phyloP scores from a whole-genome alignment of 2,797 vertebrate species.

The Pelobates cultripes region DNA sequence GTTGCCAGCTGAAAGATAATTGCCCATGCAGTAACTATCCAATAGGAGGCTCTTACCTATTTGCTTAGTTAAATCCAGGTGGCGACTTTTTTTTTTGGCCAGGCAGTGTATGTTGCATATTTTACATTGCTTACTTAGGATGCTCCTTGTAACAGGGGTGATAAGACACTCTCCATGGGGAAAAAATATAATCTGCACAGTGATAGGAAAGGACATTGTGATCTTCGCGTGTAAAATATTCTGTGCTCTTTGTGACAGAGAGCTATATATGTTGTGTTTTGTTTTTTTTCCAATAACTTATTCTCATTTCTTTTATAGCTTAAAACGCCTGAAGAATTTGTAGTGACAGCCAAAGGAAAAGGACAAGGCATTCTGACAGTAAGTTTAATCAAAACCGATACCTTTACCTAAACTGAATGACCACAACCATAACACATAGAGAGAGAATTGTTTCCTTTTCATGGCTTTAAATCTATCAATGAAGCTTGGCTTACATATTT shows the following conservation, averaged over 20 bases:
- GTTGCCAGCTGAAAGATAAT: too few relatives aligned
- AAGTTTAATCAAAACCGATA: slow-evolving; percentile 34
- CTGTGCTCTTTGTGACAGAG: not conserved
- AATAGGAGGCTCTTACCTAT: too few relatives aligned
- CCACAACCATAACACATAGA: not conserved
- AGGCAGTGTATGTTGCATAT: too few relatives aligned
- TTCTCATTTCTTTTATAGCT: slow-evolving; percentile 5
- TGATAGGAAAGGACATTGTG: too few relatives aligned
- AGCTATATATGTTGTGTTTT: not conserved
- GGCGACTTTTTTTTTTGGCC: too few relatives aligned
- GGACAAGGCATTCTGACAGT: slow-evolving; percentile 75
- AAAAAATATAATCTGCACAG: too few relatives aligned
- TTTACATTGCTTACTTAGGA: too few relatives aligned
- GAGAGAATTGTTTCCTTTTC: not conserved
- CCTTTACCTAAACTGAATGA: not conserved
- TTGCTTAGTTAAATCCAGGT: too few relatives aligned
- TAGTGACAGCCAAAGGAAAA: slow-evolving; percentile 67
- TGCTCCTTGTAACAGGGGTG: too few relatives aligned
- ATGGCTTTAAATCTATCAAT: not conserved
- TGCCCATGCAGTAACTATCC: too few relatives aligned
- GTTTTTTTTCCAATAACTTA: not conserved
- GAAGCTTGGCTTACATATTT: not conserved
- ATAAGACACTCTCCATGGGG: too few relatives aligned
- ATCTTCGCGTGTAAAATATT: not conserved
- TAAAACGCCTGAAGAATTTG: slow-evolving; percentile 51